Evolutionary conservation across 2,888 invertebrate species (phyloP), one percentile per base, ranked within the genome.

Genomic region (Yponomeuta plumbellus): DNA sequence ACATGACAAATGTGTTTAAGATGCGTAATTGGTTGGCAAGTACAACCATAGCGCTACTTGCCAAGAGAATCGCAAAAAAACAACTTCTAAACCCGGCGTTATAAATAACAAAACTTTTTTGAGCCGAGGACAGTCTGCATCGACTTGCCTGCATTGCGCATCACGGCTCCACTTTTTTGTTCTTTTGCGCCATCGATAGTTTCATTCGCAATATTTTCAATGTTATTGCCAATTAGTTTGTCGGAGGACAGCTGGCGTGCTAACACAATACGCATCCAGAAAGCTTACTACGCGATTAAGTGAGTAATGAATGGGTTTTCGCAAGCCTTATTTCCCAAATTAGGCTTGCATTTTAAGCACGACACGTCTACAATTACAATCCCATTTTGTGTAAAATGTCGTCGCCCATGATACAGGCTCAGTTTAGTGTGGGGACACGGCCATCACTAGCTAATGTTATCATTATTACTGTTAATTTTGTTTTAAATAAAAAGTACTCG

Each of bases 221-320:
- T 69, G 71, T 74, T 76, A 76, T 75, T 68, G 74, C 70, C 76
- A 68, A 76, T 75, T 74, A 73, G 74, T 75, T 73, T 71, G 73
- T 72, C 71, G 44, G 13, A 13, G 70, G 66, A 74, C 65, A 57
- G 52, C 44, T 40, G 40, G 34, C 39, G 64, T 52, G 64, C 64
- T 64, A 52, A 64, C 64, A 64, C 64, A 44, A 56, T 22, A 23
- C 62, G 39, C n/a, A 39, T 39, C 17, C 62, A 13, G 59, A 23
- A 59, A 20, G 59, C 59, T 59, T 59, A 20, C 59, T 59, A 5
- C 21, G 59, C 22, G 59, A 59, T 52, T 52, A 52, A 17, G 44
- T 52, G 17, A 52, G 17, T 52, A 17, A 52, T 52, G 13, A 52
- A 52, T 52, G 17, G 17, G 44, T 52, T 52, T 52, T 17, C 13